phyloP scores from a whole-genome alignment of 2,113 vertebrate genomes.

The Sceloporus tristichus region DNA sequence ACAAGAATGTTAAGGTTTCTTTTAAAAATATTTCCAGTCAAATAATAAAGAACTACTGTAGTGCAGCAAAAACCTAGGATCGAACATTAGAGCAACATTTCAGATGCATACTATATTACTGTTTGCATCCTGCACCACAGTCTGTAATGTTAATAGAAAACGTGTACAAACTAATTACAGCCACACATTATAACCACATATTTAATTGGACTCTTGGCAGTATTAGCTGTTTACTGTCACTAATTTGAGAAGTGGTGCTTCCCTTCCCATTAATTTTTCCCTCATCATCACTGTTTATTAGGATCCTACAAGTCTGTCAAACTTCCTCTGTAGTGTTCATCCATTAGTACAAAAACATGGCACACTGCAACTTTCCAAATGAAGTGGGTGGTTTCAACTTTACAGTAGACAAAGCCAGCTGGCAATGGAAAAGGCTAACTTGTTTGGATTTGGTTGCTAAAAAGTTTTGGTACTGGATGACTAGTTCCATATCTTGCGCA shows the following conservation, averaged over 20 bases:
- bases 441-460: background rate
- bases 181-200: background rate
- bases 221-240: background rate
- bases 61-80: background rate
- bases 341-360: background rate
- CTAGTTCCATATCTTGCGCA: background rate
- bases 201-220: constrained; percentile 10
- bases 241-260: constrained; percentile 3
- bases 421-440: no score
- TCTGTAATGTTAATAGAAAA: constrained; percentile 11
- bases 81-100: background rate
- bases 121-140: background rate
- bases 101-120: background rate
- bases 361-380: no score
- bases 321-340: background rate
- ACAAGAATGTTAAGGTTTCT: background rate
- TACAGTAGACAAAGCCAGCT: background rate
- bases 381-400: background rate
- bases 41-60: background rate
- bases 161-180: constrained; percentile 7
- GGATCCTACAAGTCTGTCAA: background rate
- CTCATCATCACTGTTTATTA: no score
- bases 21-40: background rate
- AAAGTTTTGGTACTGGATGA: background rate
- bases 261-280: background rate